Conservation (phyloP, 2,797 vertebrate species). For the Pampus argenteus region DNA sequence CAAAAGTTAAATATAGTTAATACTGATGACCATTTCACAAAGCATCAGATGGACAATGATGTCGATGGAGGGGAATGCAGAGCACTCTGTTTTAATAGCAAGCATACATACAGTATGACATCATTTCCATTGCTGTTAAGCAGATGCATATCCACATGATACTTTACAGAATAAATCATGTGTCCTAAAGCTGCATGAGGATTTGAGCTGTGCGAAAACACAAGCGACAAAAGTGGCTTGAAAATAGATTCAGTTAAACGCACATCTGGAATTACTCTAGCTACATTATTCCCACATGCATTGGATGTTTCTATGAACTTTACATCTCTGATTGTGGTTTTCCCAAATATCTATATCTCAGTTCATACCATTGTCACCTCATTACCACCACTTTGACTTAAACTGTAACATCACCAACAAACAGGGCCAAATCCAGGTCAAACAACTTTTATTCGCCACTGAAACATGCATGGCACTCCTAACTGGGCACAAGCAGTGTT, state of each 20-base stretch:
- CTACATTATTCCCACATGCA: slow-evolving; percentile 26
- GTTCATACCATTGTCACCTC: slow-evolving; percentile 24
- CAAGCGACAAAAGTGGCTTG: slow-evolving; percentile 28
- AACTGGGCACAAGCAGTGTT: slow-evolving; percentile 67
- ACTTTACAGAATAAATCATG: slow-evolving; percentile 37
- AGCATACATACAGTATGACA: slow-evolving; percentile 61
- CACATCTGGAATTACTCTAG: slow-evolving; percentile 35
- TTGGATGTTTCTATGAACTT: slow-evolving; percentile 9
- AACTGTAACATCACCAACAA: slow-evolving; percentile 64
- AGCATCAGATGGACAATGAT: slow-evolving; percentile 41
- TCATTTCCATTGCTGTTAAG: slow-evolving; percentile 54
- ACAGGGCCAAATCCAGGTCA: slow-evolving; percentile 57
- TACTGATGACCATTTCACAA: slow-evolving; percentile 1
- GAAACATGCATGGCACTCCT: slow-evolving; percentile 76
- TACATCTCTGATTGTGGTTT: slow-evolving; percentile 16
- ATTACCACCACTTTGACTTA: slow-evolving; percentile 18
- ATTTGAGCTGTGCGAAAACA: slow-evolving; percentile 38
- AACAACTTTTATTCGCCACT: slow-evolving; percentile 78
- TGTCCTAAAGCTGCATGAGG: slow-evolving; percentile 34
- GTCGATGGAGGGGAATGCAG: slow-evolving; percentile 43
- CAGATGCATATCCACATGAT: slow-evolving; percentile 50
- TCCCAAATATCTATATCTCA: slow-evolving; percentile 22
- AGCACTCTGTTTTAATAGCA: slow-evolving; percentile 61
- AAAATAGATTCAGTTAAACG: slow-evolving; percentile 30
- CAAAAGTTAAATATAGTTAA: not conserved